Conservation (phyloP, 2,797 vertebrate genomes). For the Hephaestus fuliginosus region DNA sequence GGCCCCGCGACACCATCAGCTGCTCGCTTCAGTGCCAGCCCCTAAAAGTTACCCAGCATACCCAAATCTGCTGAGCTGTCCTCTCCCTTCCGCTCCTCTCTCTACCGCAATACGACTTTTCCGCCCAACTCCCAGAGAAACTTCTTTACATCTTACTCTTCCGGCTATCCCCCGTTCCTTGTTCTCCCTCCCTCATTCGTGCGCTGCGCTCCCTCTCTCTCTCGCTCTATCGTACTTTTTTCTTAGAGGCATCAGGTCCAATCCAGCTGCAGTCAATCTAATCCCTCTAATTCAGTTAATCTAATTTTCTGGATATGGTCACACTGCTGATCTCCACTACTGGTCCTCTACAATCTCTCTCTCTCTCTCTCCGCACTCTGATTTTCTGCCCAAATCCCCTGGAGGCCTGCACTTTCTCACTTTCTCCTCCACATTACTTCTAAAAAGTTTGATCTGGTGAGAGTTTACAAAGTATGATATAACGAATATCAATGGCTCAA, state of each 20-base stretch:
- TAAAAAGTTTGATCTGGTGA: slow-evolving; percentile 33
- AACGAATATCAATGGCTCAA: neutral
- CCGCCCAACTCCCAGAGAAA: slow-evolving; percentile 66
- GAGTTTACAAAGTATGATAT: slow-evolving; percentile 10
- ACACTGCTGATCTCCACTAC: slow-evolving; percentile 67
- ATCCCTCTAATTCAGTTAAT: slow-evolving; percentile 83
- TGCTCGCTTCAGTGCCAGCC: slow-evolving; percentile 71
- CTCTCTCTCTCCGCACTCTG: slow-evolving; percentile 39
- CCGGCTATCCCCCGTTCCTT: slow-evolving; percentile 27
- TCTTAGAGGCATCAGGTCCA: slow-evolving; percentile 70
- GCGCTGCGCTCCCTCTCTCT: neutral
- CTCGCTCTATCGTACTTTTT: slow-evolving; percentile 44
- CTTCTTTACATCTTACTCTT: slow-evolving; percentile 62
- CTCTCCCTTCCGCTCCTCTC: slow-evolving; percentile 57
- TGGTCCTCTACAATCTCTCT: slow-evolving; percentile 43
- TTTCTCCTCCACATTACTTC: slow-evolving; percentile 37
- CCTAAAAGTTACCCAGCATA: slow-evolving; percentile 77
- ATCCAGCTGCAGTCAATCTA: slow-evolving; percentile 75
- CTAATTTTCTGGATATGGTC: slow-evolving; percentile 77
- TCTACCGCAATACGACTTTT: slow-evolving; percentile 80
- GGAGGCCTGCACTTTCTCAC: slow-evolving; percentile 43
- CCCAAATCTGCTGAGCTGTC: slow-evolving; percentile 82
- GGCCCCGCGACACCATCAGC: slow-evolving; percentile 48
- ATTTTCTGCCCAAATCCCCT: slow-evolving; percentile 56
- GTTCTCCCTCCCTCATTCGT: neutral